These are phyloP conservation scores for Amblyraja radiata DNA, from an alignment of 2,797 vertebrate species.

Conservation along the genomic window DNA sequence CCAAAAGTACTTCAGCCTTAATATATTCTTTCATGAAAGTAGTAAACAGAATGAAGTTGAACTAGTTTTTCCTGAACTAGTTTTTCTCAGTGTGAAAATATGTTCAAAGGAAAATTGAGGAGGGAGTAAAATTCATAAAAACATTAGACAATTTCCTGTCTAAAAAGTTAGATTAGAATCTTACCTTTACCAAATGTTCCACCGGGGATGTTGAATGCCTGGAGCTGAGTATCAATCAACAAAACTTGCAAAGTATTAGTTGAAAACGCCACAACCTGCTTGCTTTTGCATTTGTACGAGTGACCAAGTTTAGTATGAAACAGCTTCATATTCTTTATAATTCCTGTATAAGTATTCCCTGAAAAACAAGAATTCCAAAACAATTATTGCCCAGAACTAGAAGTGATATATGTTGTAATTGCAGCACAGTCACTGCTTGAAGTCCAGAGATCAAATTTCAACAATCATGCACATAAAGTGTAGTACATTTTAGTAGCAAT, in stretches of 20 bases:
- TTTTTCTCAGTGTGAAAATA: neutral
- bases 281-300: constrained; percentile 71
- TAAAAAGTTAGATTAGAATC: neutral
- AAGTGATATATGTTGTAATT: too few relatives aligned
- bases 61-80: too few relatives aligned
- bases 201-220: constrained; percentile 65
- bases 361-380: constrained; percentile 40
- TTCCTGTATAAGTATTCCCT: constrained; percentile 59
- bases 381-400: neutral
- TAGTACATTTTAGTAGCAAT: too few relatives aligned
- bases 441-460: neutral
- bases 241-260: constrained; percentile 59
- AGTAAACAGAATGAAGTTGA: too few relatives aligned
- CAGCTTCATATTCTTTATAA: constrained; percentile 49
- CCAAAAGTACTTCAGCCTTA: too few relatives aligned
- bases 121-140: neutral
- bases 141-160: too few relatives aligned
- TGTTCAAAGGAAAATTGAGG: neutral
- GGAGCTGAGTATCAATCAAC: constrained; percentile 63
- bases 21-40: too few relatives aligned
- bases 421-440: neutral
- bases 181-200: constrained; percentile 69
- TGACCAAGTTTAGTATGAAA: constrained; percentile 56
- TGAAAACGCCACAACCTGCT: constrained; percentile 50
- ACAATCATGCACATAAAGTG: too few relatives aligned